These are phyloP conservation scores for Threskiornis aethiopicus DNA, from an alignment of 2,797 vertebrate species.

Conservation along the genomic window DNA sequence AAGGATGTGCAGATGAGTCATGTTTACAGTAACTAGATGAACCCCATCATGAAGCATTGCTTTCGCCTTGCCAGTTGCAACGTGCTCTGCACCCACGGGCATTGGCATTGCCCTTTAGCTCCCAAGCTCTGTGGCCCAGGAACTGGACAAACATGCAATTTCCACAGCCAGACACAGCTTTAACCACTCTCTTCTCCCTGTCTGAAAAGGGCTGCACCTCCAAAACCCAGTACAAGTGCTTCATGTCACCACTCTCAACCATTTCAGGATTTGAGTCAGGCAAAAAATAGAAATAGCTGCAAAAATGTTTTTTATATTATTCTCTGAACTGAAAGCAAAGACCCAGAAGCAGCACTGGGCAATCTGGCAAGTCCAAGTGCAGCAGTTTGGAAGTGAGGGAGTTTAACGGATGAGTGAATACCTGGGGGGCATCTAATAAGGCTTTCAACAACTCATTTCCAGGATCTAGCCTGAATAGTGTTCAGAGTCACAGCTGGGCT, in stretches of 20 bases:
- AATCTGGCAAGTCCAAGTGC: neutral
- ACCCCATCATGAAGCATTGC: neutral
- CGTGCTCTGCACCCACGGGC: neutral
- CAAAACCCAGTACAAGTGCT: neutral
- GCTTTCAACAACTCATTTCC: conserved; percentile 5
- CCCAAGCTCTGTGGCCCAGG: neutral
- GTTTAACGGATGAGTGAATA: neutral
- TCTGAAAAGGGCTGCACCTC: neutral
- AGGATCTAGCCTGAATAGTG: neutral
- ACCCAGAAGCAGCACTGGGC: neutral
- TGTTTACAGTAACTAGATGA: neutral
- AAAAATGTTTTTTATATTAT: neutral
- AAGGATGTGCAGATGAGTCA: conserved; percentile 3
- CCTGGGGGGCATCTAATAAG: neutral
- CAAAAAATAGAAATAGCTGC: neutral
- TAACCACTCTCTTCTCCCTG: neutral
- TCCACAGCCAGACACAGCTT: neutral
- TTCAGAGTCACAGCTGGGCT: neutral
- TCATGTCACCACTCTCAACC: neutral
- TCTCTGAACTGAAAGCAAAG: neutral
- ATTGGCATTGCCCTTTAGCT: neutral
- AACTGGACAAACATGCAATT: neutral
- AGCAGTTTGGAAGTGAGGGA: neutral
- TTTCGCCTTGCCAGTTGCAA: neutral
- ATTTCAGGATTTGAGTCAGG: neutral